A percentile compares a stretch with the other conserved stretches of the same genome.
Conservation (phyloP, 2,113 vertebrate species). For the Pseudopipra pipra region DNA sequence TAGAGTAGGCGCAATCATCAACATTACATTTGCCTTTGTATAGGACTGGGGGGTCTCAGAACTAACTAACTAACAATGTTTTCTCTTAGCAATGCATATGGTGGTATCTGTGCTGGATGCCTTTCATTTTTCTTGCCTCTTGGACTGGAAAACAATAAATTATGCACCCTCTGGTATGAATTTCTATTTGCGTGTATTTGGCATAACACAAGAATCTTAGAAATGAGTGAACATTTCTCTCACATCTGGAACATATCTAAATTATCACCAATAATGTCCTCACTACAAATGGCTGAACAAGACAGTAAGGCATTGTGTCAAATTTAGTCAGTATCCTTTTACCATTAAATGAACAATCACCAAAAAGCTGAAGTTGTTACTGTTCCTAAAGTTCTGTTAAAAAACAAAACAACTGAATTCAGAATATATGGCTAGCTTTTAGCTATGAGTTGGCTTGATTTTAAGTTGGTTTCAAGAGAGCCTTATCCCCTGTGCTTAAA, state of each 20-base stretch:
- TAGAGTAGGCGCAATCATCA: not conserved
- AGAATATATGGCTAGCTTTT: not conserved
- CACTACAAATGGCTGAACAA: slow-evolving; percentile 12
- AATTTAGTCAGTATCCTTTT: not conserved
- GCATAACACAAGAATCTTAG: slow-evolving; percentile 12
- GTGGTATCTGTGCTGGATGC: not conserved
- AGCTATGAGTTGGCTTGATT: not conserved
- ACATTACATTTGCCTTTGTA: not conserved
- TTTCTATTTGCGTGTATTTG: not conserved
- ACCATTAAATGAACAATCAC: not conserved
- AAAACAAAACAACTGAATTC: not conserved
- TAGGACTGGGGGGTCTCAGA: not conserved
- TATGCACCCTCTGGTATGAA: not conserved
- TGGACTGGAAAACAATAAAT: not conserved
- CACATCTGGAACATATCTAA: slow-evolving; percentile 24
- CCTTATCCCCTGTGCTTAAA: slow-evolving; percentile 26
- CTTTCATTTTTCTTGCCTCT: slow-evolving; percentile 14
- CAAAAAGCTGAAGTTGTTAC: not conserved
- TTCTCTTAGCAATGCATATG: not conserved
- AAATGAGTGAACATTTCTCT: slow-evolving; percentile 32
- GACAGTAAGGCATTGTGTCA: not conserved
- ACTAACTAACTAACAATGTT: not conserved
- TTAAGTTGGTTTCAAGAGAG: slow-evolving; percentile 35
- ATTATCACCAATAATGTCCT: not conserved
- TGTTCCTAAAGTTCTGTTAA: not conserved